These are phyloP conservation scores for Peromyscus polionotus DNA, from an alignment of 2,113 vertebrate species.

Conservation along the genomic window DNA sequence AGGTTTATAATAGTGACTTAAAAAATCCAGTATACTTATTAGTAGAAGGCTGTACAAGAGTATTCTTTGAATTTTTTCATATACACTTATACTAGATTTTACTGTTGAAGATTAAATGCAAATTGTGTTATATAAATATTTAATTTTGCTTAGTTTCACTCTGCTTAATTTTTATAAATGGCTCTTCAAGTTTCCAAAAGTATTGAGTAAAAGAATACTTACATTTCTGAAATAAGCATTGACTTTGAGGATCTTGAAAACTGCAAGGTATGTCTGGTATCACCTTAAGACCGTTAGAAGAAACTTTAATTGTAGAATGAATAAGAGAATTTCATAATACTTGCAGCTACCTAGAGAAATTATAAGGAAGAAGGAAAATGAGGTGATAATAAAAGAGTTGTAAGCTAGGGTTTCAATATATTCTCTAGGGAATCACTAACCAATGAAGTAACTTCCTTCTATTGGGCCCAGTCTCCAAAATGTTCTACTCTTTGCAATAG, in stretches of 20 bases:
- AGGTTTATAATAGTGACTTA: conserved; percentile 61
- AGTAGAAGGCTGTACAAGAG: neutral
- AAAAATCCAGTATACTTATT: conserved; percentile 50
- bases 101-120: conserved; percentile 18
- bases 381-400: too few relatives aligned
- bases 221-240: neutral
- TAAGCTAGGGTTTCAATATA: neutral
- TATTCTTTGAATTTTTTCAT: neutral
- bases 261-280: neutral
- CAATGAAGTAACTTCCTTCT: neutral
- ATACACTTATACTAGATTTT: conserved; percentile 45
- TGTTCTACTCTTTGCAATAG: neutral
- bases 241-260: neutral
- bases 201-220: neutral
- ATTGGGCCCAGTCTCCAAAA: neutral
- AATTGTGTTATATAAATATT: conserved; percentile 60
- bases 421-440: neutral
- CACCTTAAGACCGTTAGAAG: neutral
- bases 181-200: neutral
- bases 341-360: neutral
- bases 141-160: conserved; percentile 43
- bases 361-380: neutral
- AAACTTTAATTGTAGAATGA: neutral
- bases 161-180: conserved; percentile 13
- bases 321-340: neutral